Conservation (phyloP, 2,888 invertebrate genomes). For the Diabrotica balteata region DNA sequence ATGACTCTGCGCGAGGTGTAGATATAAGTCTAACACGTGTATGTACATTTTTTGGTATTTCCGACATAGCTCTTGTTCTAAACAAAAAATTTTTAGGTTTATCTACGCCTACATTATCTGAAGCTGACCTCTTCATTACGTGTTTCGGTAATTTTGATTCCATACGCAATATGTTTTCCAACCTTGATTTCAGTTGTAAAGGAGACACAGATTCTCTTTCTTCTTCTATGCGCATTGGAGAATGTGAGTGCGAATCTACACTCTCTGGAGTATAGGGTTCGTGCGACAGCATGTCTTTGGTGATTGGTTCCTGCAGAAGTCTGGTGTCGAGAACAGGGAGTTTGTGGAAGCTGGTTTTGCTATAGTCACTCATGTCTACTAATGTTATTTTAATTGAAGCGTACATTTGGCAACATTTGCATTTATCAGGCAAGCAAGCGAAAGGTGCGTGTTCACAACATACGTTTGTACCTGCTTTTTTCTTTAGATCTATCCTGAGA, state of each 20-base stretch:
- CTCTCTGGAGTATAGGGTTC: constrained; percentile 87
- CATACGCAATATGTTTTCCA: constrained; percentile 62
- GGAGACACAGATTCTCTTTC: constrained; percentile 64
- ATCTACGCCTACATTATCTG: constrained; percentile 44
- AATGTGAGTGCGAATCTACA: constrained; percentile 77
- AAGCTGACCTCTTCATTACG: constrained; percentile 49
- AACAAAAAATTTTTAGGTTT: constrained; percentile 36
- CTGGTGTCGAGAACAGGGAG: constrained; percentile 54
- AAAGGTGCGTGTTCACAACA: constrained; percentile 64
- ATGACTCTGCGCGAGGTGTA: constrained; percentile 44
- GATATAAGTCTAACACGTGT: constrained; percentile 43
- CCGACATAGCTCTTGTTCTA: constrained; percentile 51
- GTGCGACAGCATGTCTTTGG: constrained; percentile 60
- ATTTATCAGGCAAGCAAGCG: constrained; percentile 62
- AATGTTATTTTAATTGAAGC: constrained; percentile 59
- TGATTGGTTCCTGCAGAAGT: constrained; percentile 64
- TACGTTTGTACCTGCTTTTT: constrained; percentile 78
- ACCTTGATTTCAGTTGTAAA: constrained; percentile 67
- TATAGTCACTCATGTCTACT: constrained; percentile 56
- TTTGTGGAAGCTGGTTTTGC: constrained; percentile 50
- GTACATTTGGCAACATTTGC: constrained; percentile 60
- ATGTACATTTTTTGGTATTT: constrained; percentile 44
- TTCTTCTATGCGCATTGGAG: constrained; percentile 61
- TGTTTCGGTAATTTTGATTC: constrained; percentile 44
- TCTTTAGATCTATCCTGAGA: constrained; percentile 73